These are phyloP conservation scores for Maconellicoccus hirsutus DNA, from an alignment of 1,140 invertebrate species.

Conservation along the genomic window DNA sequence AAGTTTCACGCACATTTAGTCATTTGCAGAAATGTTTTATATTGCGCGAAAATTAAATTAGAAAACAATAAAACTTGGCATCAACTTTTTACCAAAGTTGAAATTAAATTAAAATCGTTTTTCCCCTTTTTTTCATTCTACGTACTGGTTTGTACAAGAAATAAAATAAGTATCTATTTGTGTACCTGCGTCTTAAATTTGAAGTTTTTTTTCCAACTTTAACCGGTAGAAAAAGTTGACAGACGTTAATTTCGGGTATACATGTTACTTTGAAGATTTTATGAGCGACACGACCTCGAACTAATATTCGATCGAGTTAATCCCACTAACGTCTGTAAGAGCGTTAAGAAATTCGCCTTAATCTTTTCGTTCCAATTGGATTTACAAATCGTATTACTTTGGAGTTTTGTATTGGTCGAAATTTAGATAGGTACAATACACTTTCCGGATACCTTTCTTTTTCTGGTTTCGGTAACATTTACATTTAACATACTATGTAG, in stretches of 20 bases:
- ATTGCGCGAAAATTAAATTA: not conserved
- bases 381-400: not conserved
- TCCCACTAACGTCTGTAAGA: not conserved
- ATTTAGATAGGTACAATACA: no score
- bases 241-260: not conserved
- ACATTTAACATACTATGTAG: no score
- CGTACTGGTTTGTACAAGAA: no score
- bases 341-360: not conserved
- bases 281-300: not conserved
- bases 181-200: no score
- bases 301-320: not conserved
- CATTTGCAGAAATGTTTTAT: not conserved
- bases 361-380: not conserved
- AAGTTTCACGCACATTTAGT: no score
- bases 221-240: not conserved
- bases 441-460: no score
- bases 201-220: no score
- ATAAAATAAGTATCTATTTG: no score
- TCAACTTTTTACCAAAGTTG: not conserved
- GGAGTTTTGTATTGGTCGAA: no score
- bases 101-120: not conserved
- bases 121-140: no score
- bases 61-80: not conserved
- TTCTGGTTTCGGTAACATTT: no score
- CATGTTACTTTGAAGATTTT: not conserved